Conservation (phyloP, 2,797 vertebrate species). For the Platyrinchus mystaceus region DNA sequence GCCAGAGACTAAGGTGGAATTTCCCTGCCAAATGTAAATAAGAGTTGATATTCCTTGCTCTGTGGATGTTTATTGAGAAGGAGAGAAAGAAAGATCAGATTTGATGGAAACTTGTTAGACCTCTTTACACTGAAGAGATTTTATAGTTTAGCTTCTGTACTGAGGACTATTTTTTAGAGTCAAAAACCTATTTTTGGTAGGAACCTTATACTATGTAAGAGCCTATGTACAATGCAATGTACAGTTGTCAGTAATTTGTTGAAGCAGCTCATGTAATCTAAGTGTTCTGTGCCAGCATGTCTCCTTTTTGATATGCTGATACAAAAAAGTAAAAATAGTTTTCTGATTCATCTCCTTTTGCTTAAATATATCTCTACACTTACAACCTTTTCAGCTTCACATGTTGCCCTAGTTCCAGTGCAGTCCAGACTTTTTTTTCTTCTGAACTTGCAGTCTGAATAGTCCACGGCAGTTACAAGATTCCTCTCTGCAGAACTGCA, state of each 20-base stretch:
- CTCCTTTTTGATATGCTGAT: background rate
- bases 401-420: background rate
- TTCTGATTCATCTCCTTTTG: background rate
- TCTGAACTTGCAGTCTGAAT: constrained; percentile 38
- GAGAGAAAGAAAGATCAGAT: background rate
- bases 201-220: background rate
- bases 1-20: background rate
- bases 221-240: background rate
- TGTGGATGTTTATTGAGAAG: background rate
- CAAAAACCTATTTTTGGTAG: background rate
- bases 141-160: background rate
- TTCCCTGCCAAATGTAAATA: background rate
- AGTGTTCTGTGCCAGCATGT: background rate
- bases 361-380: background rate
- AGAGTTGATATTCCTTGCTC: background rate
- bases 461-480: constrained; percentile 64
- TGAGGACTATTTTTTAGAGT: background rate
- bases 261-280: background rate
- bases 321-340: background rate
- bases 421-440: constrained; percentile 44
- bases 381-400: background rate
- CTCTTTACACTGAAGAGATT: background rate
- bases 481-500: constrained; percentile 69
- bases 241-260: background rate
- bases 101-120: background rate